Percentiles rank a stretch among this genome's conserved stretches.
These are phyloP conservation scores for Percina caprodes DNA, from an alignment of 2,113 vertebrate species.

Conservation along the genomic window DNA sequence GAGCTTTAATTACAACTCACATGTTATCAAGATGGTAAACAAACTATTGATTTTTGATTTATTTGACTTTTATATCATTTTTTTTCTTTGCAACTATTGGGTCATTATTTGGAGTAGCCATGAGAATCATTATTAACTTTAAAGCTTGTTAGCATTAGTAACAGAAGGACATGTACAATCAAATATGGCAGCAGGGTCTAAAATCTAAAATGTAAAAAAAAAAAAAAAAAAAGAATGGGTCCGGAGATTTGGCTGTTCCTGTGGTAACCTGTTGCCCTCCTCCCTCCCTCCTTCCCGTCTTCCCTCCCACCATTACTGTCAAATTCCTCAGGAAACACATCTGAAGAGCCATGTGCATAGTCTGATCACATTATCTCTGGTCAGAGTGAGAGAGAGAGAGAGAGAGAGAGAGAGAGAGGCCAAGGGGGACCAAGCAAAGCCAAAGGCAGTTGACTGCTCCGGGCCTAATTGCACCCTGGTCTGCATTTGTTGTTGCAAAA, in stretches of 20 bases:
- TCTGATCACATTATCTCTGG: constrained; percentile 82
- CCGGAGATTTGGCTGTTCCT: constrained; percentile 59
- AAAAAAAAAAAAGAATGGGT: constrained; percentile 43
- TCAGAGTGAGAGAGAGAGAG: constrained; percentile 67
- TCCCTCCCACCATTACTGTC: constrained; percentile 75
- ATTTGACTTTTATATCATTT: background rate
- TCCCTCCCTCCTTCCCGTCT: constrained; percentile 38
- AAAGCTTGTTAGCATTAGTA: background rate
- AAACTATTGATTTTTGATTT: background rate
- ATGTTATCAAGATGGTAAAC: constrained; percentile 8
- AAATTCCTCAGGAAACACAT: constrained; percentile 83
- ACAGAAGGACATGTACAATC: background rate
- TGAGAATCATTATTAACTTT: background rate
- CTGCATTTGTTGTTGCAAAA: constrained; percentile 71
- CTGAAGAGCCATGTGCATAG: constrained; percentile 80
- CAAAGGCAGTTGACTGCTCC: constrained; percentile 75
- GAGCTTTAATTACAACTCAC: background rate
- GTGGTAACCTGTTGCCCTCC: constrained; percentile 69
- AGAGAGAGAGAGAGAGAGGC: constrained; percentile 62
- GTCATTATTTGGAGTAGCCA: background rate
- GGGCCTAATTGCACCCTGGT: constrained; percentile 77
- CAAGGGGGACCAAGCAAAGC: constrained; percentile 71
- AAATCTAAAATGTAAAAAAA: constrained; percentile 46
- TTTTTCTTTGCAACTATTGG: background rate
- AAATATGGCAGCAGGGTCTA: background rate